Evolutionary conservation across 2,797 vertebrate genomes (phyloP).

Genomic region (Salarias fasciatus): DNA sequence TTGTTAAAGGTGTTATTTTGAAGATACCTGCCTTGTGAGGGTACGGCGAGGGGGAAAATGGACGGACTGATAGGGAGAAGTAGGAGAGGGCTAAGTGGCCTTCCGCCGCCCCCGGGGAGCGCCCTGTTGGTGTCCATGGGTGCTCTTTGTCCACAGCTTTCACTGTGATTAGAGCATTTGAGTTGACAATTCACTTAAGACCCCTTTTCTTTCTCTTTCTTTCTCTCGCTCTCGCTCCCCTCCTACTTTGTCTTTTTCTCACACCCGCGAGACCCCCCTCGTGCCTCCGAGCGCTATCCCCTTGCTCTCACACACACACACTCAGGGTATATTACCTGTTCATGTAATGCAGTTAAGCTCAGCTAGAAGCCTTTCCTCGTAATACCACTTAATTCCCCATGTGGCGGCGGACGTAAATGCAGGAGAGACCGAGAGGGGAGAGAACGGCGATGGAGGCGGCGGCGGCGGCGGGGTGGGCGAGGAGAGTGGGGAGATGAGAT

Average conservation of each 20-base stretch:
- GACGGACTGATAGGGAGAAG: slow-evolving; percentile 9
- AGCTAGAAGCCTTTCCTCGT: slow-evolving; percentile 92
- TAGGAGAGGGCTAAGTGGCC: slow-evolving; percentile 72
- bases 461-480: background rate
- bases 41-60: background rate
- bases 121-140: slow-evolving; percentile 75
- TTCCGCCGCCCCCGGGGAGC: slow-evolving; percentile 84
- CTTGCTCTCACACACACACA: slow-evolving; percentile 47
- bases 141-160: slow-evolving; percentile 94
- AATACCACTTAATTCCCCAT: slow-evolving; percentile 97
- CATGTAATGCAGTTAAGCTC: slow-evolving; percentile 98
- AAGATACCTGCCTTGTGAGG: slow-evolving; percentile 72
- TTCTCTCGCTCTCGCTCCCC: slow-evolving; percentile 18
- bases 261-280: slow-evolving; percentile 30
- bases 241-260: slow-evolving; percentile 41
- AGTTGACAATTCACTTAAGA: slow-evolving; percentile 94
- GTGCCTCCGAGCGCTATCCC: slow-evolving; percentile 37
- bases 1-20: slow-evolving; percentile 88
- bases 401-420: slow-evolving; percentile 90
- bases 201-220: slow-evolving; percentile 53
- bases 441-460: slow-evolving; percentile 16
- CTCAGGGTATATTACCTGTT: slow-evolving; percentile 91
- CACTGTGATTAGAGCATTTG: slow-evolving; percentile 94
- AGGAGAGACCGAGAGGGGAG: slow-evolving; percentile 16
- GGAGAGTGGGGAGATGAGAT: slow-evolving; percentile 7